Conservation (phyloP, 2,888 invertebrate genomes). For the Cantharis lateralis region DNA sequence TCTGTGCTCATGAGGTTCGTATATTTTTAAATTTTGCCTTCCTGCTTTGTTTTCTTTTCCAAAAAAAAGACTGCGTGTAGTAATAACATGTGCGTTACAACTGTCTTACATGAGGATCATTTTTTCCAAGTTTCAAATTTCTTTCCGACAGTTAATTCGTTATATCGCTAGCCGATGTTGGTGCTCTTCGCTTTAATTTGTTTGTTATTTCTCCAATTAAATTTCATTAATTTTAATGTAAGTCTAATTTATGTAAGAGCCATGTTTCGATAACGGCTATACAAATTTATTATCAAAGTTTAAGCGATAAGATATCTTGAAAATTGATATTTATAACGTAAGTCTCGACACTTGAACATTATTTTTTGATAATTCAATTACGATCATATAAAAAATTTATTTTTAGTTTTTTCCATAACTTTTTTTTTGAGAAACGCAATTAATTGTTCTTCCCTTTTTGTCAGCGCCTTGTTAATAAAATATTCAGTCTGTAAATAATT, state of each 20-base stretch:
- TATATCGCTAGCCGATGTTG: neutral
- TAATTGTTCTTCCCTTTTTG: too few species aligned
- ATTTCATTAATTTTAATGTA: conserved; percentile 29
- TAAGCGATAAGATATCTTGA: neutral
- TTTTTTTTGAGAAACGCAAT: too few species aligned
- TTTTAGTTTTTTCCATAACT: too few species aligned
- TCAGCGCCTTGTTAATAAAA: too few species aligned
- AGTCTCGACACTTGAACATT: neutral
- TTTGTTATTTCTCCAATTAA: conserved; percentile 31
- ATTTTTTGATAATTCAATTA: neutral
- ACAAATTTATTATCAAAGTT: neutral
- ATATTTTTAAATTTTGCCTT: conserved; percentile 3
- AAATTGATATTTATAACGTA: neutral
- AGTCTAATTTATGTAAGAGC: neutral
- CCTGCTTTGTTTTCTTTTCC: neutral
- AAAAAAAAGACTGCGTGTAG: neutral
- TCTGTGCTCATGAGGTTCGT: conserved; percentile 22
- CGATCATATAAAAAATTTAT: too few species aligned
- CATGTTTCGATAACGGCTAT: neutral
- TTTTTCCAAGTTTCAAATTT: conserved; percentile 7
- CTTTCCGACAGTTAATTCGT: conserved; percentile 6
- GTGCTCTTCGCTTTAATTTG: conserved; percentile 20
- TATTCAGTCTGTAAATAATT: too few species aligned
- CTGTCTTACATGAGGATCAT: conserved; percentile 1
- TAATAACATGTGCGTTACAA: conserved; percentile 16